Percentiles rank a stretch among this genome's conserved stretches.
These are phyloP conservation scores for Irena cyanogastra DNA, from an alignment of 2,113 vertebrate genomes.

Conservation along the genomic window DNA sequence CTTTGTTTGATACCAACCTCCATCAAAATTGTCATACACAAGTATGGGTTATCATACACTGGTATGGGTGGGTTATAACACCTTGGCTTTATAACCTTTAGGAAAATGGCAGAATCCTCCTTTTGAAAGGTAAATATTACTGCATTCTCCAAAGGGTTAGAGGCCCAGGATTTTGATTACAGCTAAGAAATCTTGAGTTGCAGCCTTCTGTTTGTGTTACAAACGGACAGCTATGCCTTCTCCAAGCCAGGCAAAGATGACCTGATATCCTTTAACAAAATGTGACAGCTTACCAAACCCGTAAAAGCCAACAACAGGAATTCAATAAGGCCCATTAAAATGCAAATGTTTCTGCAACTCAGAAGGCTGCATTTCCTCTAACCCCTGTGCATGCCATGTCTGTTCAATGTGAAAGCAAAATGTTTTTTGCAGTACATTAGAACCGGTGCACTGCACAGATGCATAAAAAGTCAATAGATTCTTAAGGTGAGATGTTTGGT, in stretches of 20 bases:
- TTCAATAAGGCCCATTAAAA: not conserved
- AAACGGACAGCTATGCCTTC: not conserved
- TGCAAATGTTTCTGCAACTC: not conserved
- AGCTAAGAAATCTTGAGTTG: not conserved
- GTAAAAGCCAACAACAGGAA: not conserved
- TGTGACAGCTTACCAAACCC: not conserved
- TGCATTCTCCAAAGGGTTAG: not conserved
- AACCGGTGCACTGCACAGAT: not conserved
- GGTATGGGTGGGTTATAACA: not conserved
- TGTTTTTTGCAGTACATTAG: not conserved
- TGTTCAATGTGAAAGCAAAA: constrained; percentile 2
- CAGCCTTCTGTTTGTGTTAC: not conserved
- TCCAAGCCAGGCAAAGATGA: not conserved
- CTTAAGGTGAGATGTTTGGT: constrained; percentile 19
- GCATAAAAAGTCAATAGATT: not conserved
- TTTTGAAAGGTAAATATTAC: not conserved
- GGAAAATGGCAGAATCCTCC: not conserved
- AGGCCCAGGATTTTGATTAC: not conserved
- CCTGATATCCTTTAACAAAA: not conserved
- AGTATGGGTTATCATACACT: too few species aligned
- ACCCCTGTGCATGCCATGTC: not conserved
- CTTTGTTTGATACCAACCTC: not conserved
- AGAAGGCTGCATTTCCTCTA: not conserved
- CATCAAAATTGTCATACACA: not conserved
- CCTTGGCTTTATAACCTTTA: not conserved